phyloP scores from a whole-genome alignment of 2,797 vertebrate genomes.

The Hoplostethus mediterraneus region DNA sequence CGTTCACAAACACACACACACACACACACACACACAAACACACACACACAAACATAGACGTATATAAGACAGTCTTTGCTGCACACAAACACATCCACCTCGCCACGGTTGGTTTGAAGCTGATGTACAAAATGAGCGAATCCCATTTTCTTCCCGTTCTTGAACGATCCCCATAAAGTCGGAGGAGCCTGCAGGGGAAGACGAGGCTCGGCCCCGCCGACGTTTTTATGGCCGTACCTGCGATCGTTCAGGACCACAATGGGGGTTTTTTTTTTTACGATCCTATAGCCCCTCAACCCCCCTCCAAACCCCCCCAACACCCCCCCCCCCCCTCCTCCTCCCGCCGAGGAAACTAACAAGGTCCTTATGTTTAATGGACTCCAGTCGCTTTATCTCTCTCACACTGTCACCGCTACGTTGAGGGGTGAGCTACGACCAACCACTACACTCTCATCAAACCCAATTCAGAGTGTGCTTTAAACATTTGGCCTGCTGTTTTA shows the following conservation, averaged over 20 bases:
- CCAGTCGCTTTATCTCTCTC: constrained; percentile 25
- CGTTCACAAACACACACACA: not conserved
- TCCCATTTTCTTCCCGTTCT: constrained; percentile 51
- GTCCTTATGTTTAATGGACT: constrained; percentile 76
- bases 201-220: constrained; percentile 47
- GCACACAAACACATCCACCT: constrained; percentile 20
- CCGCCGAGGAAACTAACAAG: constrained; percentile 66
- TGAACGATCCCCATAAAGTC: constrained; percentile 52
- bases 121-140: constrained; percentile 40
- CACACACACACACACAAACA: too few relatives aligned
- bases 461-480: constrained; percentile 54
- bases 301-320: not conserved
- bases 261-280: constrained; percentile 51
- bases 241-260: constrained; percentile 60
- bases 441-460: constrained; percentile 65
- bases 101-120: constrained; percentile 37
- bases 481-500: constrained; percentile 49
- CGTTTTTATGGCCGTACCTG: constrained; percentile 56
- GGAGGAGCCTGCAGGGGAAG: constrained; percentile 32
- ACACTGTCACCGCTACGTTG: constrained; percentile 33
- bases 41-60: too few relatives aligned
- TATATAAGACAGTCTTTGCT: not conserved
- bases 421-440: constrained; percentile 3
- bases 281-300: constrained; percentile 21
- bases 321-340: not conserved